Base-by-base conservation (phyloP, 2,113 vertebrate genomes). In the Acanthisitta chloris region DNA sequence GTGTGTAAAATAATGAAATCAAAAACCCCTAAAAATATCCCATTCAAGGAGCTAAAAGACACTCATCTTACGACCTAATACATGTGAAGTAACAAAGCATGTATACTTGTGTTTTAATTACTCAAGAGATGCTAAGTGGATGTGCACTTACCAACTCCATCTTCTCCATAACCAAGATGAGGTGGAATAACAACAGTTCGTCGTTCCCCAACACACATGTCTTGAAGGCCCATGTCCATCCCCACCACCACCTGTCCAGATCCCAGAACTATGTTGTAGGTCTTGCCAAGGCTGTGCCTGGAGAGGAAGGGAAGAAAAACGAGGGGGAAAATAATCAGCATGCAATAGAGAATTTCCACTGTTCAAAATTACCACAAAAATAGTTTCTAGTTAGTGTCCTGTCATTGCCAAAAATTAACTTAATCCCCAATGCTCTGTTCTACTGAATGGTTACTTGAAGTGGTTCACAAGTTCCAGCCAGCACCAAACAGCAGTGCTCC, bases 181-280 rank as follows among this genome's bases (percentile, higher is more conserved):
- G 99, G 99, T 1, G 99, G 99, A 51, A 99, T 98, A 79, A 99
- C 48, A 0, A 99, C 96, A 1, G 96, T 98, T 7, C 99, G 98
- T 57, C 97, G 99, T 83, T 99, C 99, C 52, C 99, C 99, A 1
- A 99, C 98, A 28, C 99, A 99, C 99, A 99, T 99, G 84, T 99
- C 98, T 80, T 98, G 83, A 45, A 99, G 98, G 14, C 99, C 99
- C 45, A 99, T 98, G 95, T 99, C 99, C 99, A 99, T 99, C 14
- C 99, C 99, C 45, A 98, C 36, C 45, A 99, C 99, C 9, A 99
- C 98, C 90, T 99, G 99, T 29, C 99, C 99, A 20, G 98, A 98
- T 17, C 99, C 99, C 97, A 99, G 96, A 20, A 99, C 99, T 10
- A 99, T 98, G 96, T 99, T 98, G 83, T 99, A 99, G 0, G 99